Evolutionary conservation across 92 coral and sea anemone species (phyloP), one percentile per base, ranked within the genome.

Genomic region (Palythoa grandiflora): DNA sequence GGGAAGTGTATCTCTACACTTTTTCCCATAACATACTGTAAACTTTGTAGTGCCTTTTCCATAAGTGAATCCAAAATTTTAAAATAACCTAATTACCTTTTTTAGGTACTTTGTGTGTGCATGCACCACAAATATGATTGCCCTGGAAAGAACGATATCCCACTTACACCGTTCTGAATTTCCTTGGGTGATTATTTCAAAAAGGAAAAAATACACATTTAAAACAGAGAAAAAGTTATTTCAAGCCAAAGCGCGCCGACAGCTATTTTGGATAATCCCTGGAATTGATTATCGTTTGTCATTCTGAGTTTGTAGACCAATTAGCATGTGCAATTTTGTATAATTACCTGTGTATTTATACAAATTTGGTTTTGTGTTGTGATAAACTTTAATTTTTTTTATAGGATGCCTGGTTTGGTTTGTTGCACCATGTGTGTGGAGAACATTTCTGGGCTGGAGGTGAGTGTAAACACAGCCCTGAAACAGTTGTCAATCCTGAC

Each of bases 391-490:
- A 12, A 13, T 37, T 38, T 15, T 72, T 72, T 28, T 73, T 47
- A 73, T 14, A 90, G 88, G 50, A 80, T 65, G 63, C 77, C 19
- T 91, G 93, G 93, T 40, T 35, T 80, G 93, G 93, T 74, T 84
- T 87, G n/a, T 71, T 87, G 5, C 93, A 91, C 55, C 93, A 91
- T 87, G 90, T 73, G 50, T 73, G 77, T 72, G 87, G 93, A 0
- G 93, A 90, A 53, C 93, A 90, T 55, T 13, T 9, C 57, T 90
- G 93, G 93, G 93, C 93, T 14, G 85, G 50, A 13, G 83, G 84
- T 9, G 14, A 38, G 6, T 90, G 93, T 76, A 87, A 73, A 35
- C 93, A 90, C 83, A 65, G 38, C 15, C 63, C 89, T 15, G 6
- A 72, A 51, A 61, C 51, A 36, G 89, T 47, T 50, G 80, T 37